These are phyloP conservation scores for Anolis carolinensis DNA, from an alignment of 2,113 vertebrate species.

Conservation along the genomic window DNA sequence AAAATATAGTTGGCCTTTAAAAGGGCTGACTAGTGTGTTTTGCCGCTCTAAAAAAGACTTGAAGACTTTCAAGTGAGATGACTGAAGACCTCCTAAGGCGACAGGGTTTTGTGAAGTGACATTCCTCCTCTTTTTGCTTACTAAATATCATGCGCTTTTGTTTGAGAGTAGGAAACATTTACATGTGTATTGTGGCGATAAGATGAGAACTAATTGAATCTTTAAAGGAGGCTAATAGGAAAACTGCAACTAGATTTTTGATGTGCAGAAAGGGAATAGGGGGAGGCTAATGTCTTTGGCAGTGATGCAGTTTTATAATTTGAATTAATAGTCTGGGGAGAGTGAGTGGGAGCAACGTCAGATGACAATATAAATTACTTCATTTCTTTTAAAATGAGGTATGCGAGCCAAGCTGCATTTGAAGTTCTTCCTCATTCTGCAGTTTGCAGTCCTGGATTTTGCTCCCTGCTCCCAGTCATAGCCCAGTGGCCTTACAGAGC, in stretches of 20 bases:
- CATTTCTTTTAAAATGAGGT: neutral
- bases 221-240: neutral
- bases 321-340: neutral
- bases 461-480: neutral
- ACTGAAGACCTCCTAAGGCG: too few relatives aligned
- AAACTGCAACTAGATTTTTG: neutral
- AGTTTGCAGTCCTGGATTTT: neutral
- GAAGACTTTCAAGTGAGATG: neutral
- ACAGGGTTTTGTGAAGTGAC: neutral
- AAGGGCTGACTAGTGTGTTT: neutral
- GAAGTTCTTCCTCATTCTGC: neutral
- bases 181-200: neutral
- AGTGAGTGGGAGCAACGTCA: neutral
- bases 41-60: neutral
- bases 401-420: neutral
- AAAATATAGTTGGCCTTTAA: neutral
- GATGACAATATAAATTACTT: neutral
- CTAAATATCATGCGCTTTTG: neutral
- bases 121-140: neutral
- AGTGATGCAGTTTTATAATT: neutral
- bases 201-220: neutral
- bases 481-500: neutral
- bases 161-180: neutral
- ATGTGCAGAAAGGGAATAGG: neutral
- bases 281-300: neutral